Percentiles rank a stretch among this genome's conserved stretches.
phyloP scores from a whole-genome alignment of 2,797 vertebrate species.

The Enteromius viviparus region DNA sequence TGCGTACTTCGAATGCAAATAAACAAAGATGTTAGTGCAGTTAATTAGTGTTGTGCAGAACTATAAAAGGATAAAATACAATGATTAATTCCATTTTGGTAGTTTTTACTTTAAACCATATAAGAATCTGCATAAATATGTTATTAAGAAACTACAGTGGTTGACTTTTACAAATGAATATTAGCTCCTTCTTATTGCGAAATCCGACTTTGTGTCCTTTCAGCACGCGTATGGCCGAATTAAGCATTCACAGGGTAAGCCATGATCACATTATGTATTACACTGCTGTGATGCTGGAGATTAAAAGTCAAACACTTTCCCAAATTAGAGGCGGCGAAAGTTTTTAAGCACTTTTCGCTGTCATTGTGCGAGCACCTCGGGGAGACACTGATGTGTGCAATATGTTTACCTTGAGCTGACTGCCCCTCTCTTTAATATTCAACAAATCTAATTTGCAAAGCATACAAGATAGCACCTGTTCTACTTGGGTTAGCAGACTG shows the following conservation, averaged over 20 bases:
- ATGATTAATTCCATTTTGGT: neutral
- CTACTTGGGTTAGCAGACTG: conserved; percentile 45
- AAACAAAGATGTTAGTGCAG: neutral
- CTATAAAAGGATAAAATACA: neutral
- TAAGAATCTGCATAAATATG: conserved; percentile 8
- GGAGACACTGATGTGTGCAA: conserved; percentile 43
- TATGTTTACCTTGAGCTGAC: conserved; percentile 51
- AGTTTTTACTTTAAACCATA: neutral
- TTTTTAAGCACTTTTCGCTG: conserved; percentile 41
- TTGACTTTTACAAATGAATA: conserved; percentile 39
- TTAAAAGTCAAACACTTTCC: conserved; percentile 44
- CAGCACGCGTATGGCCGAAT: neutral
- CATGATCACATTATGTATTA: conserved; percentile 39
- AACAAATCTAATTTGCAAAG: conserved; percentile 48
- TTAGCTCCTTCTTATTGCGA: conserved; percentile 21
- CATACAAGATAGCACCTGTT: conserved; percentile 53
- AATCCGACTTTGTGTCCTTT: conserved; percentile 29
- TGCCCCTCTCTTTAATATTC: conserved; percentile 49
- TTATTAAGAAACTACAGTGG: neutral
- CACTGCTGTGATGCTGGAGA: conserved; percentile 38
- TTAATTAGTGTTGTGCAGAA: neutral
- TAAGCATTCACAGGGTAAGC: conserved; percentile 12
- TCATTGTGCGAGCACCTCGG: conserved; percentile 23
- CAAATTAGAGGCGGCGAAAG: conserved; percentile 30
- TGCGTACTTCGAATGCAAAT: neutral